phyloP scores from a whole-genome alignment of 2,113 vertebrate species.

The Ploceus nigricollis region DNA sequence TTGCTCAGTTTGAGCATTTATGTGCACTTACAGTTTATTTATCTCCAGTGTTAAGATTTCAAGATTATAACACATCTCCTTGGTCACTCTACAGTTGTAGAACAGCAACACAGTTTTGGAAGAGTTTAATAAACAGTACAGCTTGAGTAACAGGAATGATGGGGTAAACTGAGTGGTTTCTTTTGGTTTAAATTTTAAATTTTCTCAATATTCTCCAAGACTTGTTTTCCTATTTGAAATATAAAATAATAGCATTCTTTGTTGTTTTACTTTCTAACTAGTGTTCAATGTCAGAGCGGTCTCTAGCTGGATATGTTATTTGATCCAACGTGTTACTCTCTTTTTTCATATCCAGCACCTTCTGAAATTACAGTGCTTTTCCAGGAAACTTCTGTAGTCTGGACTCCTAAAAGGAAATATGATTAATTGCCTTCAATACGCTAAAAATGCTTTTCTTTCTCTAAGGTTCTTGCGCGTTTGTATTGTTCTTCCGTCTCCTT shows the following conservation, averaged over 20 bases:
- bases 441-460: not conserved
- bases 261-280: not conserved
- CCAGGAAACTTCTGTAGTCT: not conserved
- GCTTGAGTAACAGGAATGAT: not conserved
- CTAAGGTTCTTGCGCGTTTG: not conserved
- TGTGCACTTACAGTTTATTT: not conserved
- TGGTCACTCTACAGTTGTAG: not conserved
- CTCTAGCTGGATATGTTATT: not conserved
- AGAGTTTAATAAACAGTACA: not conserved
- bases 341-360: not conserved
- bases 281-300: not conserved
- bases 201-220: not conserved
- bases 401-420: not conserved
- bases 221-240: not conserved
- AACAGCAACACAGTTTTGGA: not conserved
- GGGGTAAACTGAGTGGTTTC: not conserved
- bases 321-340: not conserved
- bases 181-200: not conserved
- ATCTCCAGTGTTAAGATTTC: not conserved
- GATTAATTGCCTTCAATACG: not conserved
- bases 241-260: not conserved
- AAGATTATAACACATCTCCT: not conserved
- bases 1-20: not conserved
- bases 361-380: conserved; percentile 38
- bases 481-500: not conserved